phyloP scores from a whole-genome alignment of 2,113 vertebrate species.

The Nasalis larvatus region DNA sequence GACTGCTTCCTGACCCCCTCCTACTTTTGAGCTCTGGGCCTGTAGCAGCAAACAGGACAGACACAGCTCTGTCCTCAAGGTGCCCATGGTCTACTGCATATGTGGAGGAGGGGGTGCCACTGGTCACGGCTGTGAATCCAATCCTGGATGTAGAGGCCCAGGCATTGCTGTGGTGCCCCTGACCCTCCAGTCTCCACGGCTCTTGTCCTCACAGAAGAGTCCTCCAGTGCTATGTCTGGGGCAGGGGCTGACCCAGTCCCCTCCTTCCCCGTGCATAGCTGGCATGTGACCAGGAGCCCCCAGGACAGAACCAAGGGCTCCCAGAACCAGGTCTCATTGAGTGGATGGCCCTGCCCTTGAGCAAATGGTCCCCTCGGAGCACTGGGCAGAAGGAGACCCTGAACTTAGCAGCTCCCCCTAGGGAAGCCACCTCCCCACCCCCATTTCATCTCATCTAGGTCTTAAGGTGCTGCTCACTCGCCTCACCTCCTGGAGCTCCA shows the following conservation, averaged over 20 bases:
- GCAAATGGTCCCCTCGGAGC: not conserved
- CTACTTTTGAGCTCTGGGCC: not conserved
- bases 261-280: not conserved
- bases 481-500: not conserved
- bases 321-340: not conserved
- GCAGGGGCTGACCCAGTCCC: not conserved
- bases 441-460: not conserved
- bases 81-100: fast-evolving
- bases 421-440: not conserved
- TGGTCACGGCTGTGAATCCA: not conserved
- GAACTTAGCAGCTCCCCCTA: not conserved
- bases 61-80: not conserved
- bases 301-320: not conserved
- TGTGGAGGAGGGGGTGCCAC: not conserved
- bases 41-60: too few relatives aligned
- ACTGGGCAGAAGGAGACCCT: not conserved
- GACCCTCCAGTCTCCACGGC: not conserved
- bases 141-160: not conserved
- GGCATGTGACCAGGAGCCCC: not conserved
- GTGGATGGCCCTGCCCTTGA: not conserved
- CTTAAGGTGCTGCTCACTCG: not conserved
- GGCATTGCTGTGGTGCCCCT: not conserved
- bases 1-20: too few relatives aligned
- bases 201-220: not conserved
- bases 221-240: not conserved